Percentiles rank a stretch among this genome's conserved stretches.
These are phyloP conservation scores for Oreochromis niloticus DNA, from an alignment of 2,113 vertebrate species.

Conservation along the genomic window DNA sequence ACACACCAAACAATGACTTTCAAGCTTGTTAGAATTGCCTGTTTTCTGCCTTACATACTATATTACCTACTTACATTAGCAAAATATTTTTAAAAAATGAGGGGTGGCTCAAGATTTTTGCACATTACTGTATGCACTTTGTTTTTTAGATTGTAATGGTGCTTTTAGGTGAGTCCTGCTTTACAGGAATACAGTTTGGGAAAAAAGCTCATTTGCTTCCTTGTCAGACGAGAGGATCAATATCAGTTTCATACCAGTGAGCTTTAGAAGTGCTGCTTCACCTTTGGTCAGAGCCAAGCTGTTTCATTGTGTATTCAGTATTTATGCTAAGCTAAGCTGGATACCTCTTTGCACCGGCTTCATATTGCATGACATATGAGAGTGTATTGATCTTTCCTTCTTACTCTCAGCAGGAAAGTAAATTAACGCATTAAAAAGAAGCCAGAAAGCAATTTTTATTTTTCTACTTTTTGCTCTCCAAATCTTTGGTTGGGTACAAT, in stretches of 20 bases:
- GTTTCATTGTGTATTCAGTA: background rate
- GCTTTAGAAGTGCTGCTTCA: background rate
- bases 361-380: background rate
- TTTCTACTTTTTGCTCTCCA: background rate
- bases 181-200: background rate
- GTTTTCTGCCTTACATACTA: background rate
- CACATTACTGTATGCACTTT: background rate
- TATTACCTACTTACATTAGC: background rate
- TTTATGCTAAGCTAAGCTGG: background rate
- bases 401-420: background rate
- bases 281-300: background rate
- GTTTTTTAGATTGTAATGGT: background rate
- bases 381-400: background rate
- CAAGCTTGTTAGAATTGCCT: background rate
- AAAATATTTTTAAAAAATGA: background rate
- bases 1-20: background rate
- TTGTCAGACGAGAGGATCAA: background rate
- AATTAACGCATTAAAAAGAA: background rate
- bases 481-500: background rate
- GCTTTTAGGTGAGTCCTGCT: background rate
- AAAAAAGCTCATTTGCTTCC: background rate
- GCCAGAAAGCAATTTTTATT: background rate
- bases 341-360: accelerated
- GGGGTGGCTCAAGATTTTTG: background rate
- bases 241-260: background rate